These are phyloP conservation scores for Mastacembelus armatus DNA, from an alignment of 2,797 vertebrate species.

Conservation along the genomic window DNA sequence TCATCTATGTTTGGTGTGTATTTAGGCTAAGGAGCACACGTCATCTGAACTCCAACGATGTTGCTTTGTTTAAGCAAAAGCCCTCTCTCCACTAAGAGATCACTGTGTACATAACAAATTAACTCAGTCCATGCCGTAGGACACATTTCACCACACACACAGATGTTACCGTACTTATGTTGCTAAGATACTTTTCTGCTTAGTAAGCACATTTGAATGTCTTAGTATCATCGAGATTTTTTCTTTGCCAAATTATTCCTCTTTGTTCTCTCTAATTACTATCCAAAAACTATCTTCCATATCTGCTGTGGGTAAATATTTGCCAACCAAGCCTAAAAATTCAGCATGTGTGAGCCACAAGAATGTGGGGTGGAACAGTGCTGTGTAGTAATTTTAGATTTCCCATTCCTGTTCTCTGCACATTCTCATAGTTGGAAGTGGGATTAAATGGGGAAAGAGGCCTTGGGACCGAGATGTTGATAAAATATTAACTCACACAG, in stretches of 20 bases:
- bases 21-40: slow-evolving; percentile 4
- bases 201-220: slow-evolving; percentile 34
- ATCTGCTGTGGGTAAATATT: slow-evolving; percentile 5
- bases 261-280: slow-evolving; percentile 9
- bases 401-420: slow-evolving; percentile 28
- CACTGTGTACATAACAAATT: slow-evolving; percentile 65
- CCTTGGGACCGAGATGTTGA: slow-evolving; percentile 62
- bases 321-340: neutral
- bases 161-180: slow-evolving; percentile 6
- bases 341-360: neutral
- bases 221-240: slow-evolving; percentile 22
- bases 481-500: slow-evolving; percentile 80
- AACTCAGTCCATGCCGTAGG: slow-evolving; percentile 24
- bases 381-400: slow-evolving; percentile 12
- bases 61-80: slow-evolving; percentile 27
- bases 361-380: neutral
- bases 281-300: slow-evolving; percentile 12
- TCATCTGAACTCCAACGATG: slow-evolving; percentile 20
- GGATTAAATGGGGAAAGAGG: slow-evolving; percentile 48
- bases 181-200: slow-evolving; percentile 33
- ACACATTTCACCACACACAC: slow-evolving; percentile 18
- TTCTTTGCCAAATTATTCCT: slow-evolving; percentile 31
- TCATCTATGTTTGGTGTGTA: neutral
- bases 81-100: slow-evolving; percentile 49
- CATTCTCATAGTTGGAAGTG: slow-evolving; percentile 50